Evolutionary conservation across 2,888 invertebrate genomes (phyloP), one percentile per base, ranked within the genome.

Genomic region (Tenthredo distinguenda): DNA sequence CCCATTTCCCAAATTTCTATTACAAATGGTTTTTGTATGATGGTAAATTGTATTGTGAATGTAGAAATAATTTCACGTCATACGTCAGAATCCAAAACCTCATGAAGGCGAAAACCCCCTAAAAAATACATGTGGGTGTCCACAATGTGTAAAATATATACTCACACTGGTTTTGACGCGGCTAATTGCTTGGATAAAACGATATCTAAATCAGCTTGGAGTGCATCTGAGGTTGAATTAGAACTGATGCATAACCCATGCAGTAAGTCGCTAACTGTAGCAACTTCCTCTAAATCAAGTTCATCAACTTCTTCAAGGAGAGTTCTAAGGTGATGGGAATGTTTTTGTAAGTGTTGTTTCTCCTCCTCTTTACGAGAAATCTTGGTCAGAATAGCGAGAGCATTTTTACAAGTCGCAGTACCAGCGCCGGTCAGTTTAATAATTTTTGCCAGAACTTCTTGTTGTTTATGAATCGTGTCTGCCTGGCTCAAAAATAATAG

Each of bases 201-300:
- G 94, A 98, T 98, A 90, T 96, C 96, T 83, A 98, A 95, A 91
- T 98, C 98, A 94, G 97, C 97, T 92, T 96, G 96, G 62, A 97
- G 95, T 3, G 94, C 93, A n/a, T 94, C 93, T 47, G 94, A 90
- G 2, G 93, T 91, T 43, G 94, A 94, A 58, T 93, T 12, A 91
- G 93, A 74, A 92, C 93, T 88, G 91, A 92, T n/a, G 94, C 95
- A 93, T 93, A 98, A 40, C 26, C 95, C 95, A 91, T 97, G 97
- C 4, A 98, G 93, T 88, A 98, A 94, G 91, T 97, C 96, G 95
- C 97, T 97, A 15, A 97, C 95, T 81, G 96, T 95, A 84, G 97
- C 96, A 31, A 97, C 96, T 94, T 98, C 97, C 86, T 95, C 94
- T 62, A 98, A 93, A 37, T 95, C 95, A 93, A 98, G 95, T 86